Evolutionary conservation across 2,888 invertebrate species (phyloP).

Genomic region (Sminthurides aquaticus): DNA sequence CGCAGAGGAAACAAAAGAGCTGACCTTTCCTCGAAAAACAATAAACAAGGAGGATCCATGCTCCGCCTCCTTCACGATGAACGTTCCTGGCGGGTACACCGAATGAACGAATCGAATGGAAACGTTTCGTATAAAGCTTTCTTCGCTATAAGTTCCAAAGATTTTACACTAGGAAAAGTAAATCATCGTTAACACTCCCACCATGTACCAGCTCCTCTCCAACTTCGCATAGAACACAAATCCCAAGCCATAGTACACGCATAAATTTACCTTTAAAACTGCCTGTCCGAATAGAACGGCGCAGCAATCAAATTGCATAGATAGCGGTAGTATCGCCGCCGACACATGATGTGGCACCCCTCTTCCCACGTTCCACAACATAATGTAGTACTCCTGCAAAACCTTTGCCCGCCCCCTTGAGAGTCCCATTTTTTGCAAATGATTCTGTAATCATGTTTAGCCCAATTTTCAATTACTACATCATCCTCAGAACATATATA

Average conservation of each 20-base stretch:
- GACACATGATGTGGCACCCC: constrained; percentile 33
- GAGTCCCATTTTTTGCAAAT: constrained; percentile 33
- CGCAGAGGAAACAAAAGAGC: constrained; percentile 24
- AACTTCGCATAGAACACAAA: too few species aligned
- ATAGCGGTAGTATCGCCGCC: constrained; percentile 22
- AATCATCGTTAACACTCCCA: too few species aligned
- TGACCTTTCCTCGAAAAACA: constrained; percentile 32
- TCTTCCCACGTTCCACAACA: constrained; percentile 30
- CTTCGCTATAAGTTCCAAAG: constrained; percentile 4
- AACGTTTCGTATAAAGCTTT: constrained; percentile 29
- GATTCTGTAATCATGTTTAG: constrained; percentile 29
- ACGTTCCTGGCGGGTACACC: constrained; percentile 31
- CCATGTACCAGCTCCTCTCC: too few species aligned
- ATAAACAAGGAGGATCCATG: constrained; percentile 29
- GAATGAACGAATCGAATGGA: constrained; percentile 22
- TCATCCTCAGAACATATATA: too few species aligned
- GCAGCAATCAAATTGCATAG: constrained; percentile 34
- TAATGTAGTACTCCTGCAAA: constrained; percentile 31
- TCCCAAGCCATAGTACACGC: too few species aligned
- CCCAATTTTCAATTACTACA: too few species aligned
- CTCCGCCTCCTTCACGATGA: constrained; percentile 32
- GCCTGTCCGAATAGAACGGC: constrained; percentile 24
- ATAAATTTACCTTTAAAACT: background rate
- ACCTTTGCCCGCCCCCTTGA: constrained; percentile 25
- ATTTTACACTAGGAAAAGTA: constrained; percentile 11